Evolutionary conservation across 2,113 vertebrate species (phyloP).

Genomic region (Brachyhypopomus occidentalis): DNA sequence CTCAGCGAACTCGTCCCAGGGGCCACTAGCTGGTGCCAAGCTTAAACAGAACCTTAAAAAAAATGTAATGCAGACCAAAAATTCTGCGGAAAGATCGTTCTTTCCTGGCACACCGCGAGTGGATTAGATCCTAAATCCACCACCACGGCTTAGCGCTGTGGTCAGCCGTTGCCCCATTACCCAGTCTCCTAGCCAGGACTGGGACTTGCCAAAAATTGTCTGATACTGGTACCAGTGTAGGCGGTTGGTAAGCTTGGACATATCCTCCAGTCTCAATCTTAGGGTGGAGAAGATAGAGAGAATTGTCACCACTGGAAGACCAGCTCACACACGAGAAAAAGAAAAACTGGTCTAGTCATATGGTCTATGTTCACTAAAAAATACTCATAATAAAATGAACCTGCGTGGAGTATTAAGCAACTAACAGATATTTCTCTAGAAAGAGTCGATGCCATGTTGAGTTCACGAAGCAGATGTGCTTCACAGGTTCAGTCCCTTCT

Average conservation of each 20-base stretch:
- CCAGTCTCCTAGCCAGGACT: too few species aligned
- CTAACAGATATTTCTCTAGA: constrained; percentile 22
- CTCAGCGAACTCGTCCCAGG: too few species aligned
- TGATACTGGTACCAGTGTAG: background rate
- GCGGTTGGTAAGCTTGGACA: background rate
- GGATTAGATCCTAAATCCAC: too few species aligned
- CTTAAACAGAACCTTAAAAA: too few species aligned
- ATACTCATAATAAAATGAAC: constrained; percentile 48
- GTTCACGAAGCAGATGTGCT: constrained; percentile 13
- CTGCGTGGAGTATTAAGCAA: constrained; percentile 19
- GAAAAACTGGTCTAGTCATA: constrained; percentile 32
- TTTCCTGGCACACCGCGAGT: too few species aligned
- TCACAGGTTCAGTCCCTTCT: background rate
- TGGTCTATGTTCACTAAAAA: constrained; percentile 20
- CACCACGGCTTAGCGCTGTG: too few species aligned
- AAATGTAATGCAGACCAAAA: too few species aligned
- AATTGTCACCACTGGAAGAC: background rate
- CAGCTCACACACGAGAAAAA: background rate
- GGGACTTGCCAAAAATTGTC: too few species aligned
- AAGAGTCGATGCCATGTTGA: constrained; percentile 5
- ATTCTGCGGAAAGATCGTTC: too few species aligned
- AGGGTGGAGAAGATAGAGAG: background rate
- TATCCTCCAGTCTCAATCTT: background rate
- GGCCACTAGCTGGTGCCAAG: too few species aligned
- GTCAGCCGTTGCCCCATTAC: background rate